Conservation (phyloP, 2,888 invertebrate genomes). For the Perizoma affinitatum region DNA sequence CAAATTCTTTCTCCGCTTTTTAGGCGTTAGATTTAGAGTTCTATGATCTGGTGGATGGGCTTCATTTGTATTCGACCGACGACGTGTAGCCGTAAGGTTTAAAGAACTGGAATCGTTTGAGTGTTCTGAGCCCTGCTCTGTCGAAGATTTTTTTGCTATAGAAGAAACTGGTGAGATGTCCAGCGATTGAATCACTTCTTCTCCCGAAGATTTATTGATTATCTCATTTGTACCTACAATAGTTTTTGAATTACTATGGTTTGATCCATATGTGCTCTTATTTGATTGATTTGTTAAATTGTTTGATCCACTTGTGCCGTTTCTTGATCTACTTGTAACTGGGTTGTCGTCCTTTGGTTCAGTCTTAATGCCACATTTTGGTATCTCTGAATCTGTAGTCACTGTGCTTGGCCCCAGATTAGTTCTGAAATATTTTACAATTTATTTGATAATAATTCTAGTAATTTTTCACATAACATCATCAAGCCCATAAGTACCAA, state of each 20-base stretch:
- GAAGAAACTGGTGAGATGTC: too few relatives aligned
- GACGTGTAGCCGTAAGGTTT: conserved; percentile 7
- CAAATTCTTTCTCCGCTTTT: conserved; percentile 38
- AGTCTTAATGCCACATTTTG: neutral
- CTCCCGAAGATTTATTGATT: neutral
- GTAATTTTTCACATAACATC: too few relatives aligned
- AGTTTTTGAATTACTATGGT: too few relatives aligned
- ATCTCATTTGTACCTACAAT: neutral
- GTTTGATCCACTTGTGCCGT: neutral
- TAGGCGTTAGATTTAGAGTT: conserved; percentile 20
- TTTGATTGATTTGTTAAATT: neutral
- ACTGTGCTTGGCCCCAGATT: neutral
- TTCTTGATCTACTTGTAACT: neutral
- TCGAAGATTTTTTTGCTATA: too few relatives aligned
- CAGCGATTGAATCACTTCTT: neutral
- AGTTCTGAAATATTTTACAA: conserved; percentile 7
- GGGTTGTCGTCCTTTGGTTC: neutral
- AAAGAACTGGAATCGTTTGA: conserved; percentile 5
- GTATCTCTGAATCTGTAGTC: neutral
- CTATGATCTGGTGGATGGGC: neutral
- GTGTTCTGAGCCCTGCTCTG: neutral
- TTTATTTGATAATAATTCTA: neutral
- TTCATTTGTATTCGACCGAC: neutral
- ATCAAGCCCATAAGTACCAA: too few relatives aligned
- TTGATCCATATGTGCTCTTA: neutral